These are phyloP conservation scores for Drosophila mettleri DNA, from an alignment of 2,888 invertebrate species.

Conservation along the genomic window DNA sequence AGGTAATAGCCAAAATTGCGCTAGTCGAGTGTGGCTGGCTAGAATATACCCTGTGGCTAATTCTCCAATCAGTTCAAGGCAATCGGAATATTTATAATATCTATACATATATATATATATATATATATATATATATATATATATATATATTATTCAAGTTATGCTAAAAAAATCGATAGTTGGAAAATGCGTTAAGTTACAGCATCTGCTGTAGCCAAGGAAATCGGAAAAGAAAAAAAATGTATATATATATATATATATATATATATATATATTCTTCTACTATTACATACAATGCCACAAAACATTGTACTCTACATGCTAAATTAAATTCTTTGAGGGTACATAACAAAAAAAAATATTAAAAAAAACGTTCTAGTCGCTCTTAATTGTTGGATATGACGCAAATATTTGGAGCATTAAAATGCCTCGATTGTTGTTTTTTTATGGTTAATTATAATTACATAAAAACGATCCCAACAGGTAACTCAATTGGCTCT, in stretches of 20 bases:
- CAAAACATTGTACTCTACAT: neutral
- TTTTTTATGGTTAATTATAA: conserved; percentile 42
- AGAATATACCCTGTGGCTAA: neutral
- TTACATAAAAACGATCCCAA: conserved; percentile 13
- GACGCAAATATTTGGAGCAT: conserved; percentile 39
- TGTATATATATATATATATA: neutral
- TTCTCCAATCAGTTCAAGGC: neutral
- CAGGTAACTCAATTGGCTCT: conserved; percentile 7
- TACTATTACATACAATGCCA: no score
- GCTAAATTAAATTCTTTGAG: neutral
- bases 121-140: no score
- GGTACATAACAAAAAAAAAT: neutral
- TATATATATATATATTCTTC: neutral
- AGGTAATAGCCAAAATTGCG: neutral
- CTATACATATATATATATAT: no score
- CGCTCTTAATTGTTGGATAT: conserved; percentile 9
- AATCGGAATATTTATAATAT: neutral
- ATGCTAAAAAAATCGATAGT: neutral
- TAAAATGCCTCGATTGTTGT: conserved; percentile 8
- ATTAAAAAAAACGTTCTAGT: no score
- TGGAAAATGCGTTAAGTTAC: neutral
- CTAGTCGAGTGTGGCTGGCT: neutral
- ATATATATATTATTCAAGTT: neutral
- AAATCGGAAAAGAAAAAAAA: neutral
- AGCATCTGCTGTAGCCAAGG: neutral